Evolutionary conservation across 2,888 invertebrate genomes (phyloP), one percentile per base, ranked within the genome.

Genomic region (Mylabris sibirica): DNA sequence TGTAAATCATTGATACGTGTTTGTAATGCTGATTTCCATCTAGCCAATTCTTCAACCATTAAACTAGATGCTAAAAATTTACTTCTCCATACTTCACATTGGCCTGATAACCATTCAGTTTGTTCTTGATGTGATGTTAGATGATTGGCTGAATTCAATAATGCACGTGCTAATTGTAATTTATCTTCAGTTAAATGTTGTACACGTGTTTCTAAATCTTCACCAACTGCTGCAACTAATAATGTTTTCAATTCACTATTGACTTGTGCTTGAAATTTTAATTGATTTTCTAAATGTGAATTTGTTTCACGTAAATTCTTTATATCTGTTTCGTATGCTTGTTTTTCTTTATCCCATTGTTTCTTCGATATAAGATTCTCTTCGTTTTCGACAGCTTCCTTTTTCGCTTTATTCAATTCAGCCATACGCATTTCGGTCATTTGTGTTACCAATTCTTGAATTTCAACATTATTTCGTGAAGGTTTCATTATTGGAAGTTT

Each of bases 81-180:
- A 82, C 96, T 97, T 72, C 96, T 89, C 97, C 97, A 98, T 63
- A 98, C 96, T 86, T 98, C 97, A 82, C 96, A 96, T 81, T 97
- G 96, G 0, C 97, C 96, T 20, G 95, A 94, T 44, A 98, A 85
- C 89, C 94, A 94, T 83, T 98, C 98, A 3, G 96, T 93, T 86
- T 96, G 95, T 83, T 98, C 97, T 86, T 95, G 94, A 84, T 97
- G 94, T 9, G 94, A 93, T 64, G 91, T 93, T 65, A 97, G 87
- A 83, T 95, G 92, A 83, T 95, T 91, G 24, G 95, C 93, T 35
- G 95, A 96, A 81, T 92, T 94, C 8, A 96, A 87, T 60, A 98
- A 86, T 61, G 96, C 96, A 79, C 92, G 87, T 0, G 97, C 95
- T 75, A 98, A 86, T 79, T 95, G 93, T 67, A 96, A 89, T 84